Conservation (phyloP, 2,113 vertebrate species). For the Antechinus stuartii region DNA sequence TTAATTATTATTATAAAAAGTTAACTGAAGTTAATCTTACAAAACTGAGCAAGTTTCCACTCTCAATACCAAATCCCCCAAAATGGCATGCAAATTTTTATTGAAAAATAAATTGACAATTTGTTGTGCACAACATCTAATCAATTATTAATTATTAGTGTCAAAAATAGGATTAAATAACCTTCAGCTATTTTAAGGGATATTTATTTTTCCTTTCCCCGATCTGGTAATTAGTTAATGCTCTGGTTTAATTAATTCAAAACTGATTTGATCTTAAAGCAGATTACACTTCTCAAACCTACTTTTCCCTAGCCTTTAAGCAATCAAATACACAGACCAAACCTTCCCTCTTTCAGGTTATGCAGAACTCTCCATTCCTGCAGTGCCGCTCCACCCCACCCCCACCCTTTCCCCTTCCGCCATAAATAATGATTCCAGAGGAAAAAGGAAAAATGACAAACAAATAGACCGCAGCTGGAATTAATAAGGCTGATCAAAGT, state of each 20-base stretch:
- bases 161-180: conserved; percentile 88
- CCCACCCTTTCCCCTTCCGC: conserved; percentile 44
- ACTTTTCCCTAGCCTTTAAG: background rate
- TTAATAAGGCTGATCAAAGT: conserved; percentile 86
- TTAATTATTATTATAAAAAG: background rate
- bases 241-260: conserved; percentile 80
- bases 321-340: background rate
- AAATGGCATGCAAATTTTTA: conserved; percentile 63
- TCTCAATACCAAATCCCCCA: background rate
- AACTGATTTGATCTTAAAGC: conserved; percentile 75
- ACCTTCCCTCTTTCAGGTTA: background rate
- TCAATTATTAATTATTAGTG: conserved; percentile 90
- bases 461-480: conserved; percentile 86
- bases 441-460: conserved; percentile 81
- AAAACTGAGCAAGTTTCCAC: fast-evolving
- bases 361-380: conserved; percentile 18
- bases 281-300: conserved; percentile 53
- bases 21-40: background rate
- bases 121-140: conserved; percentile 85
- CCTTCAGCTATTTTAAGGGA: conserved; percentile 85
- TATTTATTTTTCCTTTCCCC: conserved; percentile 84
- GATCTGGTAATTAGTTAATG: conserved; percentile 85
- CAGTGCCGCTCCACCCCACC: conserved; percentile 46
- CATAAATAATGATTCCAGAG: conserved; percentile 83
- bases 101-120: conserved; percentile 84